Evolutionary conservation across 2,888 invertebrate species (phyloP).

Genomic region (Coenonympha arcania): DNA sequence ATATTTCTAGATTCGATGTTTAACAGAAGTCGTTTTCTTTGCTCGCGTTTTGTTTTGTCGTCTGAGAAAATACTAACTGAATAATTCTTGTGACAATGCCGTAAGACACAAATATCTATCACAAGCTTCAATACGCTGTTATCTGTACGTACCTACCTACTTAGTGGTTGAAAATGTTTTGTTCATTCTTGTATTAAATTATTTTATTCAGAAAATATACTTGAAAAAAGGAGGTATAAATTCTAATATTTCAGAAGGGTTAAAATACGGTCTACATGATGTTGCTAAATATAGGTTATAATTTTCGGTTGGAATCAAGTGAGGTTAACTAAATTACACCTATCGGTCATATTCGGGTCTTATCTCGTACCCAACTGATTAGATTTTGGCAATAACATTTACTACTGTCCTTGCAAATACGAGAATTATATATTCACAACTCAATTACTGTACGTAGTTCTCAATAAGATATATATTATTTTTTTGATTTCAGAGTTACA

Average conservation of each 20-base stretch:
- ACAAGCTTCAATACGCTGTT: too few species aligned
- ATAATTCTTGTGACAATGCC: background rate
- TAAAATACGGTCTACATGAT: slow-evolving; percentile 13
- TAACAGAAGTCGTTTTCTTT: slow-evolving; percentile 1
- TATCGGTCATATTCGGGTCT: slow-evolving; percentile 7
- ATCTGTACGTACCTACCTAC: too few species aligned
- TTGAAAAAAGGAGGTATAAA: background rate
- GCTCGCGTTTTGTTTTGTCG: background rate
- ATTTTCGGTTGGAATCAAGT: slow-evolving; percentile 2
- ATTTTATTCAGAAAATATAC: too few species aligned
- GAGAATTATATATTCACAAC: background rate
- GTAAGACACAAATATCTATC: background rate
- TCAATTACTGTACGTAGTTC: too few species aligned
- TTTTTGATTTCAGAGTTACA: too few species aligned
- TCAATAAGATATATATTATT: too few species aligned
- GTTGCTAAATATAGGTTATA: slow-evolving; percentile 10
- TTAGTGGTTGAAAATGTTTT: too few species aligned
- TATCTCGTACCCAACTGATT: slow-evolving; percentile 13
- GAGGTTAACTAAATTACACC: slow-evolving; percentile 11
- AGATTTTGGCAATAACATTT: slow-evolving; percentile 10
- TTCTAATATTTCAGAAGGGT: slow-evolving; percentile 9
- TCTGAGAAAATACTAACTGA: background rate
- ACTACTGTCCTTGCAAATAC: background rate
- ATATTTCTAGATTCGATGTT: background rate
- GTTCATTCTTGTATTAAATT: too few species aligned